phyloP scores from a whole-genome alignment of 2,888 invertebrate genomes.

The Aphidius colemani region DNA sequence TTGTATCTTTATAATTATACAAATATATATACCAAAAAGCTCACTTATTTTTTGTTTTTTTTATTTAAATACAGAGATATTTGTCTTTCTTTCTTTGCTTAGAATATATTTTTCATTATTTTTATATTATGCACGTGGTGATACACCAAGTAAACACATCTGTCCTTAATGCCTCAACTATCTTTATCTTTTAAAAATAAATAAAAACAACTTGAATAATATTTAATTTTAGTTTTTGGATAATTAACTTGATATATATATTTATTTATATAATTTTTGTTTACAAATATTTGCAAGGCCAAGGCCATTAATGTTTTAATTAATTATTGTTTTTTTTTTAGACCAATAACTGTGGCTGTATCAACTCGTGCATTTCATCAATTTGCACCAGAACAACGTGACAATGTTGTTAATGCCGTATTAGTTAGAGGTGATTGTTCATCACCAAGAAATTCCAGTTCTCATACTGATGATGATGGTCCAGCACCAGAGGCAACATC shows the following conservation, averaged over 20 bases:
- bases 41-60: no score
- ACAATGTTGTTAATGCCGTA: slow-evolving; percentile 41
- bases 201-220: no score
- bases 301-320: slow-evolving; percentile 6
- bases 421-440: slow-evolving; percentile 35
- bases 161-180: slow-evolving; percentile 13
- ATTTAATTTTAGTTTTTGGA: slow-evolving; percentile 1
- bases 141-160: slow-evolving; percentile 14
- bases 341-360: slow-evolving; percentile 41
- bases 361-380: slow-evolving; percentile 37
- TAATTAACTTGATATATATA: slow-evolving; percentile 11
- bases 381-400: slow-evolving; percentile 42
- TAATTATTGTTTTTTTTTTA: slow-evolving; percentile 27
- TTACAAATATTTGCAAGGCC: slow-evolving; percentile 4
- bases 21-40: not conserved
- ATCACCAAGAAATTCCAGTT: slow-evolving; percentile 28
- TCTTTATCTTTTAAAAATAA: slow-evolving; percentile 9
- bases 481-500: slow-evolving; percentile 23
- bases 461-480: slow-evolving; percentile 23
- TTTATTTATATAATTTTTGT: not conserved
- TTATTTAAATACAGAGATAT: no score
- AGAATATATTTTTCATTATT: not conserved
- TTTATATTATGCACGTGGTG: slow-evolving; percentile 7
- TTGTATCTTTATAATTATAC: slow-evolving; percentile 24
- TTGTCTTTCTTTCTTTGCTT: not conserved